Conservation (phyloP, 2,888 invertebrate genomes). For the Acleris sparsana region DNA sequence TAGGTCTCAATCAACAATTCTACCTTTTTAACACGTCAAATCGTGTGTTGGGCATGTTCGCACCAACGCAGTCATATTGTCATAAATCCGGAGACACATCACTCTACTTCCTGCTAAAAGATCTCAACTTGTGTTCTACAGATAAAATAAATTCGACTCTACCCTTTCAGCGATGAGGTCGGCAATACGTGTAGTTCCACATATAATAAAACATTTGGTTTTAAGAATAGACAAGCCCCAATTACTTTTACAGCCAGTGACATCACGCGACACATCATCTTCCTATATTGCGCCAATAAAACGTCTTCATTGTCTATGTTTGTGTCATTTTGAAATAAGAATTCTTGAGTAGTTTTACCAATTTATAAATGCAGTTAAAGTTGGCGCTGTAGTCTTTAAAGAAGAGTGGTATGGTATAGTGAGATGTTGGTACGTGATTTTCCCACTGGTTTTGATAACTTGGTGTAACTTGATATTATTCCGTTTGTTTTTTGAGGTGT, state of each 20-base stretch:
- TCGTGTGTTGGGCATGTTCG: slow-evolving; percentile 10
- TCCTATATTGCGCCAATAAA: slow-evolving; percentile 33
- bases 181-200: too few species aligned
- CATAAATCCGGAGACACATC: slow-evolving; percentile 49
- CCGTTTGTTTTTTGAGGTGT: slow-evolving; percentile 19
- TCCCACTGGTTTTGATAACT: neutral
- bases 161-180: too few species aligned
- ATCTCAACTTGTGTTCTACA: too few species aligned
- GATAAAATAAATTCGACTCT: too few species aligned
- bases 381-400: neutral
- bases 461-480: slow-evolving; percentile 8
- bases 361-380: neutral
- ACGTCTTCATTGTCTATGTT: slow-evolving; percentile 35
- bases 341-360: slow-evolving; percentile 1
- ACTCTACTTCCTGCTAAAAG: too few species aligned
- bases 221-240: slow-evolving; percentile 42
- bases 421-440: neutral
- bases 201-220: too few species aligned
- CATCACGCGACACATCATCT: slow-evolving; percentile 33
- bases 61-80: slow-evolving; percentile 31
- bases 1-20: too few species aligned
- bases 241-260: slow-evolving; percentile 56
- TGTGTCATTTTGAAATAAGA: slow-evolving; percentile 26
- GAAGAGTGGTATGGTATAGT: neutral
- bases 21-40: neutral